Evolutionary conservation across 2,888 invertebrate species (phyloP).

Genomic region (Orchesella flavescens): DNA sequence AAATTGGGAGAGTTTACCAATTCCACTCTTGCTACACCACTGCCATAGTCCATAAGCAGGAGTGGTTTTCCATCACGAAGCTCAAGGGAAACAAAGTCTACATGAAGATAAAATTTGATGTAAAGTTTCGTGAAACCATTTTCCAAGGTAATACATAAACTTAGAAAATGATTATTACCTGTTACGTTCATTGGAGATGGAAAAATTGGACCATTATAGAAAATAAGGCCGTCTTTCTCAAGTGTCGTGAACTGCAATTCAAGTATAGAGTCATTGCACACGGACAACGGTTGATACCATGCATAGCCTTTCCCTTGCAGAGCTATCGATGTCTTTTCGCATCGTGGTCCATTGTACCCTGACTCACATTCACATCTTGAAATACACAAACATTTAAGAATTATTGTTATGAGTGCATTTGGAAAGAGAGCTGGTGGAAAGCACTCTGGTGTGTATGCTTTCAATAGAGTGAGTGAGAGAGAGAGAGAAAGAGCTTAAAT

Average conservation of each 20-base stretch:
- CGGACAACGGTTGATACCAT: constrained; percentile 89
- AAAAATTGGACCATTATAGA: constrained; percentile 88
- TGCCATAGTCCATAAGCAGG: constrained; percentile 90
- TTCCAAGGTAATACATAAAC: constrained; percentile 15
- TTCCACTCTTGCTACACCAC: constrained; percentile 83
- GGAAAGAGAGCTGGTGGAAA: neutral
- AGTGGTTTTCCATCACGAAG: constrained; percentile 87
- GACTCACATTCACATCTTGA: constrained; percentile 85
- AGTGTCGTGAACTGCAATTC: constrained; percentile 85
- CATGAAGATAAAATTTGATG: constrained; percentile 58
- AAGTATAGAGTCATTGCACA: constrained; percentile 88
- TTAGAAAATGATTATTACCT: constrained; percentile 50
- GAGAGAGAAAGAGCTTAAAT: too few relatives aligned
- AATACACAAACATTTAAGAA: constrained; percentile 8
- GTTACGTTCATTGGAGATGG: constrained; percentile 64
- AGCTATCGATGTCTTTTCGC: constrained; percentile 90
- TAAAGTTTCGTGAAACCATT: neutral
- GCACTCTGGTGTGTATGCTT: neutral
- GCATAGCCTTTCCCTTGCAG: constrained; percentile 95
- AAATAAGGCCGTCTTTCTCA: constrained; percentile 85
- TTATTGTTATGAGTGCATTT: constrained; percentile 27
- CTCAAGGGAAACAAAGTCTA: constrained; percentile 93
- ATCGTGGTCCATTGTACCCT: constrained; percentile 88
- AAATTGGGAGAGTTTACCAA: constrained; percentile 81
- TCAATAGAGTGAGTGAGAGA: neutral